A percentile compares a stretch with the other conserved stretches of the same genome.
Conservation (phyloP, 2,797 vertebrate species). For the Lateolabrax maculatus region DNA sequence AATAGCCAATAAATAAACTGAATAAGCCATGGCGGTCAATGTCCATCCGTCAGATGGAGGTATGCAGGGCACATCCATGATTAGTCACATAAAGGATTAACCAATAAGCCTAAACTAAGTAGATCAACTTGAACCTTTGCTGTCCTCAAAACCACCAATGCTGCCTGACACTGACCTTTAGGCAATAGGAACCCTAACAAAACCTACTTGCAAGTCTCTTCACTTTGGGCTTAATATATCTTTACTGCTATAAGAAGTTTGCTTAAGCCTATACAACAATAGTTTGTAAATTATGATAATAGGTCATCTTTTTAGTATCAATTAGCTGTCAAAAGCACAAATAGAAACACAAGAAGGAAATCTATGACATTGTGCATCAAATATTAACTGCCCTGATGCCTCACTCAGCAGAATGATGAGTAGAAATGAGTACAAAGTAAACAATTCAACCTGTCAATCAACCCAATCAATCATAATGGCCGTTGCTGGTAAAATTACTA, state of each 20-base stretch:
- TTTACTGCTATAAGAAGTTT: not conserved
- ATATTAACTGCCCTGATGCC: not conserved
- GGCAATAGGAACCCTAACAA: slow-evolving; percentile 5
- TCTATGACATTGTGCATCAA: not conserved
- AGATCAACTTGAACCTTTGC: slow-evolving; percentile 71
- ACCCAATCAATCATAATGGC: not conserved
- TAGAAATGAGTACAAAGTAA: not conserved
- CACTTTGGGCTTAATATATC: not conserved
- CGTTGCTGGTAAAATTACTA: not conserved
- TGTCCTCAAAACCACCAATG: slow-evolving; percentile 59
- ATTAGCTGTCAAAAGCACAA: not conserved
- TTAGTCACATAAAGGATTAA: slow-evolving; percentile 72
- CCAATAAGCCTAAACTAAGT: slow-evolving; percentile 62
- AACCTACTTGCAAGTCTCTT: not conserved
- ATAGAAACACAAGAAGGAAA: not conserved
- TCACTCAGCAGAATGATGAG: not conserved
- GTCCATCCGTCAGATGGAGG: slow-evolving; percentile 36
- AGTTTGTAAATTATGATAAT: not conserved
- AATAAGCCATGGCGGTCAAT: slow-evolving; percentile 9
- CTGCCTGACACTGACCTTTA: slow-evolving; percentile 43
- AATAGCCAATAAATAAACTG: slow-evolving; percentile 35
- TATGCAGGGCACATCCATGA: slow-evolving; percentile 38
- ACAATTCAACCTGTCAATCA: not conserved
- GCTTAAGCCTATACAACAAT: not conserved
- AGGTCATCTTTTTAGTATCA: too few species aligned